phyloP scores from a whole-genome alignment of 2,113 vertebrate genomes.

The Xenopus borealis region DNA sequence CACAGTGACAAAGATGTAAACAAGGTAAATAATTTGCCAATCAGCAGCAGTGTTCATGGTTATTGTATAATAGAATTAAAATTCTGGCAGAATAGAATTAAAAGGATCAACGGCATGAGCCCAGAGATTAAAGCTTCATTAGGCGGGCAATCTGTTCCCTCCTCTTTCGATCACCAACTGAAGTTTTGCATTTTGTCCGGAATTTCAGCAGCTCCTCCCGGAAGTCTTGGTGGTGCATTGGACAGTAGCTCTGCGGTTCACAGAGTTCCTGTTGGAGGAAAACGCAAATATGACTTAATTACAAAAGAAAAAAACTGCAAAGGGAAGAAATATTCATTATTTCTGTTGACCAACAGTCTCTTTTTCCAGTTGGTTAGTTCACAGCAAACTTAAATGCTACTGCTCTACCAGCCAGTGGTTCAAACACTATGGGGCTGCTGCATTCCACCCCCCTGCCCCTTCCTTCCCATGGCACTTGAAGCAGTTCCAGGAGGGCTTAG shows the following conservation, averaged over 20 bases:
- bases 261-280: conserved; percentile 68
- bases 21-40: background rate
- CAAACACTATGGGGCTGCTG: too few species aligned
- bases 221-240: conserved; percentile 87
- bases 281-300: background rate
- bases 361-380: too few species aligned
- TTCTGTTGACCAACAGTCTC: too few species aligned
- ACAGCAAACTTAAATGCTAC: too few species aligned
- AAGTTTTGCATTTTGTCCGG: conserved; percentile 80
- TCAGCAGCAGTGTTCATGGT: background rate
- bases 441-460: too few species aligned
- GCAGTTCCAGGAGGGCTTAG: too few species aligned
- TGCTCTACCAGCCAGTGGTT: too few species aligned
- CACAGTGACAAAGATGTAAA: conserved; percentile 9
- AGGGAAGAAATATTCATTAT: too few species aligned
- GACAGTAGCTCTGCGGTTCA: conserved; percentile 82
- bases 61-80: background rate
- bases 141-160: conserved; percentile 81
- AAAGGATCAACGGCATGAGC: background rate
- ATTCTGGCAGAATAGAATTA: background rate
- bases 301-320: too few species aligned
- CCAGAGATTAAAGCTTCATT: conserved; percentile 69
- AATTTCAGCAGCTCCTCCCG: conserved; percentile 81
- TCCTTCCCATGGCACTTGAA: too few species aligned
- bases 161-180: conserved; percentile 85